Evolutionary conservation across 2,888 invertebrate genomes (phyloP), one percentile per base, ranked within the genome.

Genomic region (Drosophila birchii): DNA sequence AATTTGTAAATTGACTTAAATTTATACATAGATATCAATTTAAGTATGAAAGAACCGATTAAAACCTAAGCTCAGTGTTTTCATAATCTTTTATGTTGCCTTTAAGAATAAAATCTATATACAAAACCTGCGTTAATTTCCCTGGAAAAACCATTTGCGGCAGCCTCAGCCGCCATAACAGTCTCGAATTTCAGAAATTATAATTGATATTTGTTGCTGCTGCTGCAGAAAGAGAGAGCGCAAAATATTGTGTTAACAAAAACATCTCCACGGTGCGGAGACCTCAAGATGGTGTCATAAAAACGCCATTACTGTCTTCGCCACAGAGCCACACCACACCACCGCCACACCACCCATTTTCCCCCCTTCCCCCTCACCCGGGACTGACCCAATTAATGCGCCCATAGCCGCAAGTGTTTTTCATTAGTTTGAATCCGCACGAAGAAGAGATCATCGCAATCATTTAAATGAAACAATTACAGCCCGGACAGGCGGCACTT

Each of bases 341-440:
- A 29, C 59, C 16, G 11, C 8, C 54, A 3, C 4, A 26, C 29
- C 47, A 34, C 18, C 23, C 32, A 3, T 5, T 8, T 26, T 3
- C 18, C 2, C 32, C 36, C 14, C 12, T 47, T 34, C 9, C 53
- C 51, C 51, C 20, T 36, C 56, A 38, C 47, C 47, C 34, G 18
- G 18, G 26, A 60, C 54, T 72, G 82, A 81, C 79, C 82, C 80
- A 80, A 80, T 80, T 79, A 80, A 81, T 69, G 70, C 60, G 75
- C 69, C 75, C 64, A 78, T 72, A 66, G 78, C 77, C 82, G 79
- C 80, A 74, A 81, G 82, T 80, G 80, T 66, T 81, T 81, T 80
- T 81, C 78, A 80, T 80, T 80, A 79, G 79, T 75, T 81, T 39
- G 54, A 45, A 72, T 66, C 60, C 57, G 41, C 41, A 26, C 45